Base-by-base conservation (phyloP, 2,888 invertebrate genomes). In the Junonia oenone region DNA sequence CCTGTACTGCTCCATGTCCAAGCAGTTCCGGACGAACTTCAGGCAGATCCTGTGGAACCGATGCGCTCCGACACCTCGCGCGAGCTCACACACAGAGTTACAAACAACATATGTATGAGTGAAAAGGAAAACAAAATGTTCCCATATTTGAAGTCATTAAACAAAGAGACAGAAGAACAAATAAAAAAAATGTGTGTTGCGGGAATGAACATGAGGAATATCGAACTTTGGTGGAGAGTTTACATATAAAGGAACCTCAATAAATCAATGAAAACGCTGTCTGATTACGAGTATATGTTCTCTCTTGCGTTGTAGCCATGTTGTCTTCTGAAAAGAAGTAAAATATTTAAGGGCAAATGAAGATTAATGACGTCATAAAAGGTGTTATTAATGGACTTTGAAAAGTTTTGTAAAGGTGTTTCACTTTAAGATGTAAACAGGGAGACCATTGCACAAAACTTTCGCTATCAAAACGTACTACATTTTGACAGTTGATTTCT, bases 1-100 rank as follows among this genome's bases (percentile, higher is more conserved):
- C 22, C 92, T 98, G 1, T 98, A 98, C 81, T 98, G 98, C 73
- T 93, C 96, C 53, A 98, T 98, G 98, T 97, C 97, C 56, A 93
- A 96, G 56, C 98, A 98, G 91, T 98, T 98, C 83, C 92, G 98
- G 15, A 93, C 93, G 17, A 95, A 95, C 1, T 96, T 95, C 73
- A 92, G 93, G 0, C 92, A 93, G 67, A 88, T 96, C 63, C 95
- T 97, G 75, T 89, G 92, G 65, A 93, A 92, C 11, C 90, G 89
- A 54, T 92, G 93, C 65, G 86, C 92, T 45, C 65, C 76, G 0
- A 67, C 81, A 0, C 90, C 91, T 0, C 75, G 92, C 1, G 90
- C 91, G 0, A 73, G 64, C 33, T 91, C 92, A 0, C 91, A 92
- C 15, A 93, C 93, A 0, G 93, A 93, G 61, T 77, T 92, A 15